Percentiles rank a stretch among this genome's conserved stretches.
Evolutionary conservation across 2,113 vertebrate species (phyloP).

Genomic region (Phrynosoma blainvillii): DNA sequence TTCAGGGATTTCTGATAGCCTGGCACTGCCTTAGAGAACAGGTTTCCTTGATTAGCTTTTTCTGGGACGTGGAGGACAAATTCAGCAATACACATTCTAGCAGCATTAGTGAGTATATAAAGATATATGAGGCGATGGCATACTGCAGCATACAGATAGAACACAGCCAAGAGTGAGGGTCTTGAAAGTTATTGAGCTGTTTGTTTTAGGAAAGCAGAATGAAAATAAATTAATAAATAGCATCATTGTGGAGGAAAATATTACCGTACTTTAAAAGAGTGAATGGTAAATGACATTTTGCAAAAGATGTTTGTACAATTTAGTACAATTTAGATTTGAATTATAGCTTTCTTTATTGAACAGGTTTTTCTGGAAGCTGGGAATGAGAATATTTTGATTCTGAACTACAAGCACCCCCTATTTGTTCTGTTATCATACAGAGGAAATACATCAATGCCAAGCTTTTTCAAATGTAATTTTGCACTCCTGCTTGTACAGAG

Average conservation of each 20-base stretch:
- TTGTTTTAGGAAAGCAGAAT: conserved; percentile 55
- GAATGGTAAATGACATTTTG: conserved; percentile 43
- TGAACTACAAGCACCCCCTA: conserved; percentile 53
- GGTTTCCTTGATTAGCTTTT: neutral
- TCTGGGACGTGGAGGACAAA: conserved; percentile 19
- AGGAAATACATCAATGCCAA: too few relatives aligned
- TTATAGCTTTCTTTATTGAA: conserved; percentile 36
- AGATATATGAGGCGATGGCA: conserved; percentile 11
- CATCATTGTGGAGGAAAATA: neutral
- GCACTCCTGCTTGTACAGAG: too few relatives aligned
- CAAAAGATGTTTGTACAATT: conserved; percentile 62
- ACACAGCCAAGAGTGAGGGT: conserved; percentile 41
- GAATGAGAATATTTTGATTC: conserved; percentile 55
- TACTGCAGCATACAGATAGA: conserved; percentile 48
- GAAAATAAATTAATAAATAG: conserved; percentile 38
- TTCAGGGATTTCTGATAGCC: neutral
- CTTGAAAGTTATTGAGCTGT: conserved; percentile 46
- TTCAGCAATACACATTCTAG: conserved; percentile 3
- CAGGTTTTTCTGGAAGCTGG: conserved; percentile 37
- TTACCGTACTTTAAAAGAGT: conserved; percentile 39
- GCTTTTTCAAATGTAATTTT: too few relatives aligned
- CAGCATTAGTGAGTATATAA: conserved; percentile 46
- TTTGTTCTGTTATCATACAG: conserved; percentile 51
- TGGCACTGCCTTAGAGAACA: neutral
- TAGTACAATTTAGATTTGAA: conserved; percentile 36